Base-by-base conservation (phyloP, 1,140 invertebrate species). In the Ectropis grisescens region DNA sequence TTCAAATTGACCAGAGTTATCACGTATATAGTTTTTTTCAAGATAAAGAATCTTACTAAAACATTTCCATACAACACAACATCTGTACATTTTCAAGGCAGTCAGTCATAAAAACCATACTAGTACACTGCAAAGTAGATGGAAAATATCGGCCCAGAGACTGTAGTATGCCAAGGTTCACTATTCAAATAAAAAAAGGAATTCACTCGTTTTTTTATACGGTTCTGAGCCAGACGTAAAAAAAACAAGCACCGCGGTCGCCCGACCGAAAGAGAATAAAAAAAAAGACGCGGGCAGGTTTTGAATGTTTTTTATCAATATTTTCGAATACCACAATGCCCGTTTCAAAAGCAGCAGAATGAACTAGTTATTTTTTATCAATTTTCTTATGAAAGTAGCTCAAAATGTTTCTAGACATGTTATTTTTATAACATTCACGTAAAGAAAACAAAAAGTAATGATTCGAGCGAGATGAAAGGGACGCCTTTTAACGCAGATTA, bases 361-460 rank as follows among this genome's bases (percentile, higher is more conserved):
- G n/a, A n/a, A n/a, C n/a, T n/a, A n/a, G n/a, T n/a, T n/a, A n/a
- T n/a, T n/a, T n/a, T n/a, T n/a, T n/a, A n/a, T n/a, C n/a, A n/a
- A n/a, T n/a, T n/a, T n/a, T n/a, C n/a, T n/a, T n/a, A n/a, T 8
- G 16, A 19, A 3, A 3, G 16, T 8, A 19, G 16, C 16, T 8
- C 3, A 3, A 19, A 19, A 19, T 19, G 8, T 19, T 19, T 19
- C 16, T 8, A 19, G 16, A 19, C 33, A 47, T 55, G 57, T 71
- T 74, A 74, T 70, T 75, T 71, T 67, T 61, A 59, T 70, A 60
- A 56, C 65, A 60, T 62, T 59, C 55, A 45, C 43, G 34, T 55
- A 69, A 80, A 67, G 62, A 80, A 78, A 78, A 80, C 71, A 78
- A 80, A 75, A 76, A 65, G 65, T 62, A 68, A 57, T 67, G 51